A percentile compares a stretch with the other conserved stretches of the same genome.
These are phyloP conservation scores for Ptiloglossa arizonensis DNA, from an alignment of 1,140 invertebrate genomes.

Conservation along the genomic window DNA sequence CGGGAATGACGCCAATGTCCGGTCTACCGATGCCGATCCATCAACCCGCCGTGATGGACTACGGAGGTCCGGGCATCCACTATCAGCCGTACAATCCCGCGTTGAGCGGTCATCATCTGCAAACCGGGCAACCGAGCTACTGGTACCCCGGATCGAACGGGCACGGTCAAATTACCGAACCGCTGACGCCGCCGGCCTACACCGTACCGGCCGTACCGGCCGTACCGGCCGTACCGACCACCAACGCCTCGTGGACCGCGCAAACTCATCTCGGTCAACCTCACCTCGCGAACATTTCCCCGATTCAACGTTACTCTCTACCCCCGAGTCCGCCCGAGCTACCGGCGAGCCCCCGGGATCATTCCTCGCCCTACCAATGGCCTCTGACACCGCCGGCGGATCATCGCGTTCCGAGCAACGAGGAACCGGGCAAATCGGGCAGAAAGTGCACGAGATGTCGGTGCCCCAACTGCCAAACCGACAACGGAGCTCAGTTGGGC, in stretches of 20 bases:
- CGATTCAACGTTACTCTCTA: constrained; percentile 69
- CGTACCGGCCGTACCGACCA: constrained; percentile 57
- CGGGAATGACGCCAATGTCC: constrained; percentile 70
- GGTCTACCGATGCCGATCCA: constrained; percentile 67
- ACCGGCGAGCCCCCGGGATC: constrained; percentile 58
- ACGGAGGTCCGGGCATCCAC: constrained; percentile 58
- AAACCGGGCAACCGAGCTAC: constrained; percentile 58
- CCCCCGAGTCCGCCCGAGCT: constrained; percentile 66
- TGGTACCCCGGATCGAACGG: constrained; percentile 61
- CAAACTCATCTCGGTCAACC: constrained; percentile 51
- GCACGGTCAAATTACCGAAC: constrained; percentile 64
- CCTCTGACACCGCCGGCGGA: constrained; percentile 60
- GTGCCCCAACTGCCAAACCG: constrained; percentile 88
- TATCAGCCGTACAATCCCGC: constrained; percentile 66
- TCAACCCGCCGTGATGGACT: constrained; percentile 68
- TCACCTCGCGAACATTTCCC: constrained; percentile 38
- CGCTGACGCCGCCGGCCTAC: constrained; percentile 62
- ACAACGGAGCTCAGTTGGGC: constrained; percentile 83
- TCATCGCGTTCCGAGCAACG: background rate
- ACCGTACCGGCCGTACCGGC: constrained; percentile 58
- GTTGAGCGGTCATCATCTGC: constrained; percentile 40
- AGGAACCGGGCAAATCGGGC: constrained; percentile 45
- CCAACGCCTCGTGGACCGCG: constrained; percentile 59
- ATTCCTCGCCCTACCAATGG: constrained; percentile 65
- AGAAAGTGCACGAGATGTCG: constrained; percentile 84